A percentile compares a stretch with the other conserved stretches of the same genome.
These are phyloP conservation scores for Clivina fossor DNA, from an alignment of 2,888 invertebrate species.

Conservation along the genomic window DNA sequence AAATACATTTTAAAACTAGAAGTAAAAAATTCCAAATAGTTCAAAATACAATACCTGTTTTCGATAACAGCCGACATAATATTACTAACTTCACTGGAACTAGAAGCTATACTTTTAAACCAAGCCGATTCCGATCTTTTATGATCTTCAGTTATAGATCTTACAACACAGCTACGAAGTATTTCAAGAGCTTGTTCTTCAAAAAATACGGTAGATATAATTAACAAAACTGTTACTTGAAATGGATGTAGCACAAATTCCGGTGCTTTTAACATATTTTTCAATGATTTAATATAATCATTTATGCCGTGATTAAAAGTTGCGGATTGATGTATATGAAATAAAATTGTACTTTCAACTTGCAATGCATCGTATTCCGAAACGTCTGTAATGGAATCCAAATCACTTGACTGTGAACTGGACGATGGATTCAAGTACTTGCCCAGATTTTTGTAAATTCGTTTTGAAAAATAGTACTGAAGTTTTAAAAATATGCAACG, in stretches of 20 bases:
- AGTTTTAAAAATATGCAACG: slow-evolving; percentile 47
- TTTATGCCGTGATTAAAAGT: slow-evolving; percentile 52
- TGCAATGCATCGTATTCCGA: slow-evolving; percentile 58
- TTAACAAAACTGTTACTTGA: slow-evolving; percentile 61
- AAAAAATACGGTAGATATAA: slow-evolving; percentile 55
- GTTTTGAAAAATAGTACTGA: slow-evolving; percentile 49
- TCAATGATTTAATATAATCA: slow-evolving; percentile 53
- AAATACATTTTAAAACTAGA: slow-evolving; percentile 21
- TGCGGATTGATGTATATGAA: slow-evolving; percentile 57
- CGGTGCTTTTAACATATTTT: slow-evolving; percentile 58
- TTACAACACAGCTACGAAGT: slow-evolving; percentile 47
- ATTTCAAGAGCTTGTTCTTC: slow-evolving; percentile 55
- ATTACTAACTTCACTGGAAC: slow-evolving; percentile 49
- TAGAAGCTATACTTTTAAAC: slow-evolving; percentile 56
- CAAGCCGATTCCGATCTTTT: slow-evolving; percentile 54
- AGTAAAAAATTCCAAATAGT: slow-evolving; percentile 11
- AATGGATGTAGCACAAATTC: slow-evolving; percentile 65
- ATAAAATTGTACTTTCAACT: slow-evolving; percentile 63
- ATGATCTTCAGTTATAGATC: slow-evolving; percentile 47
- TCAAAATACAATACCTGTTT: slow-evolving; percentile 51
- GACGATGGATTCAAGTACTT: slow-evolving; percentile 40
- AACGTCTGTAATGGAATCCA: slow-evolving; percentile 50
- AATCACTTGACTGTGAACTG: slow-evolving; percentile 44
- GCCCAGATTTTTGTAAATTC: slow-evolving; percentile 45
- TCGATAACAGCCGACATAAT: slow-evolving; percentile 55